phyloP scores from a whole-genome alignment of 2,797 vertebrate genomes.

The Capromys pilorides region DNA sequence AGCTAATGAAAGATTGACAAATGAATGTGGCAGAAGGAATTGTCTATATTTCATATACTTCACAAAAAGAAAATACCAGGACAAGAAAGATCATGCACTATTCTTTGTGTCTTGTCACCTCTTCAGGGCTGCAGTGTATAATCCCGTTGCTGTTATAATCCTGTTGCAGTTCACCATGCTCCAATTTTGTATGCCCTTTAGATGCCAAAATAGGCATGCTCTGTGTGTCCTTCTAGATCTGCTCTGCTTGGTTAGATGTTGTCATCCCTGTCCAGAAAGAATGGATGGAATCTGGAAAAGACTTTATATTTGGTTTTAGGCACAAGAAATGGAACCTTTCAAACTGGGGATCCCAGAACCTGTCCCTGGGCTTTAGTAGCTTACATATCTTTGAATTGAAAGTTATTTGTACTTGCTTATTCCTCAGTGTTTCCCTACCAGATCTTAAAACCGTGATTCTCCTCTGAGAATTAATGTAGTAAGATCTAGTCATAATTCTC shows the following conservation, averaged over 20 bases:
- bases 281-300: slow-evolving; percentile 42
- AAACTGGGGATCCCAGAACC: background rate
- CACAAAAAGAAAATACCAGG: background rate
- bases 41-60: background rate
- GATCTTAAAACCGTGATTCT: slow-evolving; percentile 34
- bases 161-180: slow-evolving; percentile 25
- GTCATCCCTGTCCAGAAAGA: slow-evolving; percentile 30
- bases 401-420: background rate
- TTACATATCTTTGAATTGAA: background rate
- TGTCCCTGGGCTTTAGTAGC: background rate
- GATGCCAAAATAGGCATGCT: slow-evolving; percentile 54
- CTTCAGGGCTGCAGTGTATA: background rate
- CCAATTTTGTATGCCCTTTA: slow-evolving; percentile 57
- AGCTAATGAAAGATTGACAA: background rate
- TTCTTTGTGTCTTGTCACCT: background rate
- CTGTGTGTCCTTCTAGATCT: background rate
- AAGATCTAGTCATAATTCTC: background rate
- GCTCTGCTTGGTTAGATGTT: background rate
- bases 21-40: background rate
- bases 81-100: background rate
- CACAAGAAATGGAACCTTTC: background rate
- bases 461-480: background rate
- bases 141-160: slow-evolving; percentile 57
- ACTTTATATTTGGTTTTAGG: background rate
- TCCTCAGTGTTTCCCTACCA: background rate